Evolutionary conservation across 2,113 vertebrate genomes (phyloP).

Genomic region (Lophochroa leadbeateri): DNA sequence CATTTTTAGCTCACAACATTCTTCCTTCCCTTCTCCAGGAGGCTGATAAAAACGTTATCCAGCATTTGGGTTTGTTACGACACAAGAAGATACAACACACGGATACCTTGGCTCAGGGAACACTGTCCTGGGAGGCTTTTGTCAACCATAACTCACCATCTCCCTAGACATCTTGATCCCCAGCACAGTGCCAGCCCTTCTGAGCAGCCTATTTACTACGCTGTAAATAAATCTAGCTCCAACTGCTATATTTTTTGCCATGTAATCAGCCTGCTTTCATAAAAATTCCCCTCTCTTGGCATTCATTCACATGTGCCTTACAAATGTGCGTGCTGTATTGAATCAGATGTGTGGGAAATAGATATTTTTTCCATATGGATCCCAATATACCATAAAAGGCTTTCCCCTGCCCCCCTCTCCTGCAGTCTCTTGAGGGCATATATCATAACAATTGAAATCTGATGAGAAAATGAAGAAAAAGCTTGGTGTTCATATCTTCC

Average conservation of each 20-base stretch:
- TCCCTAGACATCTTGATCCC: background rate
- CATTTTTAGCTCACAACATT: background rate
- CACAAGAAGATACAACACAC: background rate
- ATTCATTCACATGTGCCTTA: slow-evolving; percentile 67
- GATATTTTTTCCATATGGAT: slow-evolving; percentile 77
- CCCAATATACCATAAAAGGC: slow-evolving; percentile 57
- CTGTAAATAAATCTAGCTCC: slow-evolving; percentile 65
- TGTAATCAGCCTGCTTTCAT: slow-evolving; percentile 69
- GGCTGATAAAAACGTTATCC: background rate
- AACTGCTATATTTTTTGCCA: slow-evolving; percentile 55
- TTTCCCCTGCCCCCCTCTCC: background rate
- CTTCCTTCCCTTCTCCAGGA: background rate
- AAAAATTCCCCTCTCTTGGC: slow-evolving; percentile 60
- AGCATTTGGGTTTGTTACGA: background rate
- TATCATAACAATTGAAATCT: slow-evolving; percentile 69
- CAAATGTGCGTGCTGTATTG: slow-evolving; percentile 53
- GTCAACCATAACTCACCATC: background rate
- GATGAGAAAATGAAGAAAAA: slow-evolving; percentile 77
- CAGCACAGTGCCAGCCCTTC: slow-evolving; percentile 17
- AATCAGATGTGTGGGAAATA: slow-evolving; percentile 57
- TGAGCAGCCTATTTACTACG: background rate
- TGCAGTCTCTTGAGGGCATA: slow-evolving; percentile 28
- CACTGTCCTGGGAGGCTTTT: background rate
- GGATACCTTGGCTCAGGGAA: background rate
- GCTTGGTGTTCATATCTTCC: slow-evolving; percentile 38